Conservation (phyloP, 2,797 vertebrate genomes). For the Myripristis murdjan region DNA sequence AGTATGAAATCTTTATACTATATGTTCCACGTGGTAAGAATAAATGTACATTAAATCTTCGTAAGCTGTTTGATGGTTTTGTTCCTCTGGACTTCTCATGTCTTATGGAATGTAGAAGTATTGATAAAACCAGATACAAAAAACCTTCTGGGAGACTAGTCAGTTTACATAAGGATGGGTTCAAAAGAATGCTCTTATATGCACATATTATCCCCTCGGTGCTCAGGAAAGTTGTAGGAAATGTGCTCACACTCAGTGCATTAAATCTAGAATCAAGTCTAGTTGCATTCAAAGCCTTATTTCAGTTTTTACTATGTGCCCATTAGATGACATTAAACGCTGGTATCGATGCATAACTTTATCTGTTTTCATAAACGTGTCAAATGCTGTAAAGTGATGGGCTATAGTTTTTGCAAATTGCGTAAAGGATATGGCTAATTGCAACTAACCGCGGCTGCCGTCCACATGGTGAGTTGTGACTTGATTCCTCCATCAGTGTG, state of each 20-base stretch:
- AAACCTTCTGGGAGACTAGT: not conserved
- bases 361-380: not conserved
- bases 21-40: conserved; percentile 99
- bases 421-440: too few species aligned
- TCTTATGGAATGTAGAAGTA: not conserved
- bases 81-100: conserved; percentile 63
- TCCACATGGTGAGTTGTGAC: too few species aligned
- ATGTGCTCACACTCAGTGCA: too few species aligned
- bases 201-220: not conserved
- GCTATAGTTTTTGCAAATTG: not conserved
- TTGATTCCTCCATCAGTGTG: too few species aligned
- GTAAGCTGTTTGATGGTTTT: conserved; percentile 98
- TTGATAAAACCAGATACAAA: too few species aligned
- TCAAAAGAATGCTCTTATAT: not conserved
- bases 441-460: too few species aligned
- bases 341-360: not conserved
- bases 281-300: too few species aligned
- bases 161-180: not conserved
- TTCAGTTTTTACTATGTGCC: not conserved
- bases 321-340: not conserved
- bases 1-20: conserved; percentile 99
- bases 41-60: conserved; percentile 99
- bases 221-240: not conserved
- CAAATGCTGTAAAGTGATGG: not conserved
- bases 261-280: too few species aligned